Evolutionary conservation across 2,888 invertebrate genomes (phyloP).

Genomic region (Nasonovia ribisnigri): DNA sequence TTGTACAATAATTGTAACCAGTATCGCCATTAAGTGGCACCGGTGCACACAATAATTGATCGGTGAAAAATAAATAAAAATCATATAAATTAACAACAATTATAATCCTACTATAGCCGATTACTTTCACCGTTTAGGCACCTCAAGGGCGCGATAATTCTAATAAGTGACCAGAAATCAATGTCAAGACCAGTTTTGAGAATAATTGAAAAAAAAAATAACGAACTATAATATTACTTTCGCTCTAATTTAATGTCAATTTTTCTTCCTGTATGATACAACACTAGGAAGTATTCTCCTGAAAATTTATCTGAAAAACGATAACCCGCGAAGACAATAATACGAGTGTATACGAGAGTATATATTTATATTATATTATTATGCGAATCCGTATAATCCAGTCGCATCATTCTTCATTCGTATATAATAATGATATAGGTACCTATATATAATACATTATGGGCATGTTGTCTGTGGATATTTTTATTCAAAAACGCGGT

Average conservation of each 20-base stretch:
- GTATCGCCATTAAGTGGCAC: neutral
- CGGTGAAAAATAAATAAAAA: neutral
- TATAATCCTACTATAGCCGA: neutral
- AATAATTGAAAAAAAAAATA: conserved; percentile 6
- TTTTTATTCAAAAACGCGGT: neutral
- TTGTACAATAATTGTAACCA: neutral
- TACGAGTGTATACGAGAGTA: too few species aligned
- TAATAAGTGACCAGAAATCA: conserved; percentile 47
- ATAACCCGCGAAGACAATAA: neutral
- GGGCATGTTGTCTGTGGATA: neutral
- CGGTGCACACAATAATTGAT: neutral
- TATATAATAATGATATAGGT: neutral
- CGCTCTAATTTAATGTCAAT: conserved; percentile 37
- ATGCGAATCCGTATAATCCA: neutral
- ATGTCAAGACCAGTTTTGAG: conserved; percentile 60
- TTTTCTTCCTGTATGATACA: conserved; percentile 38
- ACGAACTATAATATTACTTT: conserved; percentile 33
- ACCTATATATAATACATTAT: neutral
- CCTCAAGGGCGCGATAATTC: conserved; percentile 40
- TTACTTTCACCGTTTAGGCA: conserved; percentile 38
- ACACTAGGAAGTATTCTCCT: conserved; percentile 15
- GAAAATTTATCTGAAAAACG: neutral
- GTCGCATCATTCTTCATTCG: neutral
- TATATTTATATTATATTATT: neutral
- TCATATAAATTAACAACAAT: conserved; percentile 24